Evolutionary conservation across 2,888 invertebrate species (phyloP), one percentile per base, ranked within the genome.

Genomic region (Apoda limacodes): DNA sequence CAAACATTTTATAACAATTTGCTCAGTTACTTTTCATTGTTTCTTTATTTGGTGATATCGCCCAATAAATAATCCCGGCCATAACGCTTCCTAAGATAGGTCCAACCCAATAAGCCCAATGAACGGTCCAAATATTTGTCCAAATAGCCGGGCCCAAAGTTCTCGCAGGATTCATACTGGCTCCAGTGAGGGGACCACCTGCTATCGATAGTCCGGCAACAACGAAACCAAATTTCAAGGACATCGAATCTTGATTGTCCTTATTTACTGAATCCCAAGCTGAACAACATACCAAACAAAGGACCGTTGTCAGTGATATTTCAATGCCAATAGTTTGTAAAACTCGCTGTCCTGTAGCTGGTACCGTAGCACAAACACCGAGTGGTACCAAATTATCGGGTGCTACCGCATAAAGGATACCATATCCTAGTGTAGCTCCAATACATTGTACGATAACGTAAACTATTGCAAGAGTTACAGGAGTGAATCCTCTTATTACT

Each of bases 21-120:
- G n/a, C n/a, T n/a, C n/a, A n/a, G n/a, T n/a, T n/a, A n/a, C n/a
- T n/a, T n/a, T n/a, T n/a, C n/a, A n/a, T n/a, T n/a, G n/a, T n/a
- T n/a, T n/a, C n/a, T n/a, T n/a, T n/a, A n/a, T n/a, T n/a, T n/a
- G n/a, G n/a, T n/a, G n/a, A n/a, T n/a, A n/a, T n/a, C n/a, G n/a
- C n/a, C n/a, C n/a, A n/a, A 25, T 68, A 68, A 11, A 65, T 45
- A 2, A 57, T 2, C 2, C 58, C 42, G 5, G 63, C 50, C 3
- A 63, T 1, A 7, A 47, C 32, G 20, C 59, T 55, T 4, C 69
- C 72, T 2, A 63, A n/a, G 2, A 60, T 30, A 1, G 89, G 89
- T 12, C 85, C 89, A 7, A 84, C 57, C 88, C 88, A 89, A 48
- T 85, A 89, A 2, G 85, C 67, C 90, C 90, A 91, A 37, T 90